Evolutionary conservation across 2,888 invertebrate species (phyloP), one percentile per base, ranked within the genome.

Genomic region (Microdon myrmicae): DNA sequence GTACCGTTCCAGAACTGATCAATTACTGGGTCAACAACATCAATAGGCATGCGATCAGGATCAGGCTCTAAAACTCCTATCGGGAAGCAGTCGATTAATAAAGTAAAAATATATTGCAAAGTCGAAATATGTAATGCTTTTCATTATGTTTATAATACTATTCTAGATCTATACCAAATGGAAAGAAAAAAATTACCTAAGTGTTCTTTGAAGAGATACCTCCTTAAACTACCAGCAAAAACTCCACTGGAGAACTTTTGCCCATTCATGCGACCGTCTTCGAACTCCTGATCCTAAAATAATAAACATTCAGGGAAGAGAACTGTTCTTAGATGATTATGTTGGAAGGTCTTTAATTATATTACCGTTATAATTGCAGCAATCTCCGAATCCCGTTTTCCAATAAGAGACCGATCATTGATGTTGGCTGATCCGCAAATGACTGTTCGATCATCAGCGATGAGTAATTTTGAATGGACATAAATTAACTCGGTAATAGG

Each of bases 401-500:
- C 98, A 44, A 95, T 83, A 86, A 98, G 86, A 48, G 96, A 96
- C 41, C 98, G 83, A 77, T 99, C 98, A 75, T 99, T 99, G 70
- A 99, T 96, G 75, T 99, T 99, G 0, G 98, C 97, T 3, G 96
- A 97, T 10, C 98, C 98, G 72, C 97, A 96, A 67, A 99, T 95
- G 0, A 94, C 88, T 2, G 87, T 84, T 69, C 87, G 87, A 78
- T 99, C 98, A 75, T 99, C 98, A 1, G 91, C 91, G 60, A 99
- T 94, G 80, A 98, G 84, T 53, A 99, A 81, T 81, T 99, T 99
- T 53, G 96, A 96, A 81, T 99, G 98, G 8, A 99, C 96, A 79
- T 99, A 99, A 49, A 99, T 89, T 5, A 98, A 82, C 79, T 98
- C 98, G 0, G 96, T 94, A 34, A 96, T 88, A 28, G 92, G 87